Conservation (phyloP, 2,888 invertebrate species). For the Nemotelus nigrinus region DNA sequence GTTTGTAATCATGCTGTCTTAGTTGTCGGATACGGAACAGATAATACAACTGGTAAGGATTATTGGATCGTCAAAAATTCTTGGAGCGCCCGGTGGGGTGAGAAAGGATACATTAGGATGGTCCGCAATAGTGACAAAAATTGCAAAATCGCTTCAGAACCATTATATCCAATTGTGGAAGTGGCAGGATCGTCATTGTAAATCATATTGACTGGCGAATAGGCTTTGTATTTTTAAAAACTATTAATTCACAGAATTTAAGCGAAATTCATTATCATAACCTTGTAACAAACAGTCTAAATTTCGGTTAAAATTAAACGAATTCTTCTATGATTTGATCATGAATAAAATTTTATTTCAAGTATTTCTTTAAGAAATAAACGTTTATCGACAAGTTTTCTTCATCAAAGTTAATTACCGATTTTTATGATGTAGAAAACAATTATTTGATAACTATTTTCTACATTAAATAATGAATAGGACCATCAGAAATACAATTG, state of each 20-base stretch:
- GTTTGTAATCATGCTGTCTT: background rate
- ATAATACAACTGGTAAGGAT: background rate
- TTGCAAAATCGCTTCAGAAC: background rate
- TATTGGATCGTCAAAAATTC: background rate
- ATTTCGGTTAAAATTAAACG: too few species aligned
- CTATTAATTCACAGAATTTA: too few species aligned
- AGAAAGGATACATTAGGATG: slow-evolving; percentile 1
- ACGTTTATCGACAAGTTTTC: too few species aligned
- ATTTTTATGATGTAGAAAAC: background rate
- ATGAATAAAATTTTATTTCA: too few species aligned
- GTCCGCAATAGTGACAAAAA: background rate
- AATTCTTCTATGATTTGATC: too few species aligned
- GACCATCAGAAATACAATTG: slow-evolving; percentile 1
- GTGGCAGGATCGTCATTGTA: background rate
- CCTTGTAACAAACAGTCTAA: too few species aligned
- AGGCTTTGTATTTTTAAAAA: too few species aligned
- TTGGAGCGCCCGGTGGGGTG: background rate
- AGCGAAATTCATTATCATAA: too few species aligned
- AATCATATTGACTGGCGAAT: too few species aligned
- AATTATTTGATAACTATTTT: slow-evolving; percentile 33
- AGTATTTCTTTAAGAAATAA: too few species aligned
- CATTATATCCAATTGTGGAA: background rate
- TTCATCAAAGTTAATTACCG: too few species aligned
- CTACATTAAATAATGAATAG: background rate
- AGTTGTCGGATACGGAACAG: background rate